Percentiles rank a stretch among this genome's conserved stretches.
Conservation (phyloP, 2,113 vertebrate genomes). For the Boulengerochromis microlepis region DNA sequence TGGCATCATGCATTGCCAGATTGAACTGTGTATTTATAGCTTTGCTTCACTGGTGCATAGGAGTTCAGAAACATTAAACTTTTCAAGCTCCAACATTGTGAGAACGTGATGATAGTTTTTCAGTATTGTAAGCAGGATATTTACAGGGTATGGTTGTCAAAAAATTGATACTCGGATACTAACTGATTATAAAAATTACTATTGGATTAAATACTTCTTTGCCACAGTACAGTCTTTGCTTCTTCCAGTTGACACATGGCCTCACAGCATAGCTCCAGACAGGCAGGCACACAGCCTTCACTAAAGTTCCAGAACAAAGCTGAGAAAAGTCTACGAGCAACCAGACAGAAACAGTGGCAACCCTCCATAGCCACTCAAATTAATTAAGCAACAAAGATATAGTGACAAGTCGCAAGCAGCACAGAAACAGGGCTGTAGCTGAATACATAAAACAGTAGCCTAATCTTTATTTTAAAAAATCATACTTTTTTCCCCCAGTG, state of each 20-base stretch:
- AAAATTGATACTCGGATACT: neutral
- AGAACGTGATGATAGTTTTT: neutral
- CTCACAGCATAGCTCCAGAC: neutral
- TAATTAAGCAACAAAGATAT: neutral
- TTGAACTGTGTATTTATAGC: neutral
- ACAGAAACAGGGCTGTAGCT: neutral
- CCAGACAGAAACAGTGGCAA: neutral
- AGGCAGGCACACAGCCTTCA: neutral
- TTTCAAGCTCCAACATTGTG: neutral
- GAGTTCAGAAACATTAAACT: neutral
- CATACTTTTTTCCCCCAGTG: neutral
- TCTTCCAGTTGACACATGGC: neutral
- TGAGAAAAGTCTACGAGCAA: neutral
- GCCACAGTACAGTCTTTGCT: neutral
- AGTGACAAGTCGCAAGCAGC: neutral
- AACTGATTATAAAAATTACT: neutral
- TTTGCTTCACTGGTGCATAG: neutral
- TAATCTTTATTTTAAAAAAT: neutral
- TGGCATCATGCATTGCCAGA: neutral
- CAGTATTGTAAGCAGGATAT: neutral
- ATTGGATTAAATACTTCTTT: neutral
- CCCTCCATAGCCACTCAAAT: neutral
- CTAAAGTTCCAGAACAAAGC: neutral
- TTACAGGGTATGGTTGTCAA: neutral
- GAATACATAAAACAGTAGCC: neutral